phyloP scores from a whole-genome alignment of 2,888 invertebrate species.

The Coenonympha glycerion region DNA sequence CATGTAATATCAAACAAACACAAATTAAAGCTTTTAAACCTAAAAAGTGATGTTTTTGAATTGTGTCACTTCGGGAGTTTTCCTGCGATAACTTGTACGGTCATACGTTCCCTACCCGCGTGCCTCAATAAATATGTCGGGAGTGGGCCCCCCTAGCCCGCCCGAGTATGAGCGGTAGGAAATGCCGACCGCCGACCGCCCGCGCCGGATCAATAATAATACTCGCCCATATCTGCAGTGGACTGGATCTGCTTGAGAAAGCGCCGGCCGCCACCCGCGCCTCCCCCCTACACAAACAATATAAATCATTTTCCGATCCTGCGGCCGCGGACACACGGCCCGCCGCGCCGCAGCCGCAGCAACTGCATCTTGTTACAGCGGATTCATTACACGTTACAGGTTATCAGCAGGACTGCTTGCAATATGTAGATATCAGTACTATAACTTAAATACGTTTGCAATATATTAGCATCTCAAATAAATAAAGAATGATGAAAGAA shows the following conservation, averaged over 20 bases:
- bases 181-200: slow-evolving; percentile 60
- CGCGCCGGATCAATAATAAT: slow-evolving; percentile 75
- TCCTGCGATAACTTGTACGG: slow-evolving; percentile 49
- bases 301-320: slow-evolving; percentile 71
- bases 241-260: slow-evolving; percentile 73
- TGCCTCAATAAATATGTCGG: slow-evolving; percentile 68
- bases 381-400: too few species aligned
- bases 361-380: too few species aligned
- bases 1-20: too few species aligned
- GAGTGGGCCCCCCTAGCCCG: slow-evolving; percentile 47
- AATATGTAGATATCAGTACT: too few species aligned
- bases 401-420: too few species aligned
- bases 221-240: slow-evolving; percentile 76
- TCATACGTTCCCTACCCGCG: slow-evolving; percentile 48
- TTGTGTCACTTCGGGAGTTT: not conserved
- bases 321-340: slow-evolving; percentile 51
- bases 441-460: too few species aligned
- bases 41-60: not conserved
- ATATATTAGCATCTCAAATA: too few species aligned
- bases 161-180: slow-evolving; percentile 70
- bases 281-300: slow-evolving; percentile 67
- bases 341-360: slow-evolving; percentile 11
- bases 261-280: slow-evolving; percentile 43
- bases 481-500: too few species aligned
- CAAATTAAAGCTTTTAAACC: not conserved